Percentiles rank a stretch among this genome's conserved stretches.
phyloP scores from a whole-genome alignment of 2,888 invertebrate species.

The Terebella lapidaria region DNA sequence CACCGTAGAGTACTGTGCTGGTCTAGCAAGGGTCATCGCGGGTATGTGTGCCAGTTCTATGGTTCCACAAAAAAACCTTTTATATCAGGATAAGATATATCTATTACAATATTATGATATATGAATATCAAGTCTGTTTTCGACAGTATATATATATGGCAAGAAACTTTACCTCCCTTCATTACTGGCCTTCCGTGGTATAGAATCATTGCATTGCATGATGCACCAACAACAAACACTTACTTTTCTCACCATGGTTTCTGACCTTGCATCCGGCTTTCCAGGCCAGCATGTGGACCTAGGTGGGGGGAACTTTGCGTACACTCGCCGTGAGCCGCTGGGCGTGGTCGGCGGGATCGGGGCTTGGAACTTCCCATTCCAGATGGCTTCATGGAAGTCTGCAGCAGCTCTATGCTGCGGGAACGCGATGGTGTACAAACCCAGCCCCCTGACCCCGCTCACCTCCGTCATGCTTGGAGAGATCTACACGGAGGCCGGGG shows the following conservation, averaged over 20 bases:
- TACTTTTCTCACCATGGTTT: too few species aligned
- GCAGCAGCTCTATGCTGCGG: conserved; percentile 59
- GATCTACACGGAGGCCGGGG: conserved; percentile 56
- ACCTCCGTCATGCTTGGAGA: conserved; percentile 58
- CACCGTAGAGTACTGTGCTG: conserved; percentile 58
- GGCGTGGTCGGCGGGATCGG: conserved; percentile 60
- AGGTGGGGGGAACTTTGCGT: conserved; percentile 54
- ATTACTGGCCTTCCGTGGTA: too few species aligned
- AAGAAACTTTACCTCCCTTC: too few species aligned
- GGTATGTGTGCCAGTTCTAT: too few species aligned
- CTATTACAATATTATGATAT: too few species aligned
- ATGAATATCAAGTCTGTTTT: too few species aligned
- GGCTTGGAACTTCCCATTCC: conserved; percentile 62
- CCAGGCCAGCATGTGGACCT: conserved; percentile 55
- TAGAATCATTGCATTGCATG: too few species aligned
- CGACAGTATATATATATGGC: too few species aligned
- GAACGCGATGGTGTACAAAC: conserved; percentile 60
- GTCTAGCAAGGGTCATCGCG: conserved; percentile 50
- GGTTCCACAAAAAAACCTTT: too few species aligned
- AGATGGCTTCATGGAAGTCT: conserved; percentile 56
- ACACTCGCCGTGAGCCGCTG: conserved; percentile 57
- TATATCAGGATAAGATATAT: too few species aligned
- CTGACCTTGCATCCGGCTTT: too few species aligned
- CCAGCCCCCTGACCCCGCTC: conserved; percentile 58
- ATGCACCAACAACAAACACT: too few species aligned